Conservation (phyloP, 2,888 invertebrate species). For the Entomobrya multifasciata region DNA sequence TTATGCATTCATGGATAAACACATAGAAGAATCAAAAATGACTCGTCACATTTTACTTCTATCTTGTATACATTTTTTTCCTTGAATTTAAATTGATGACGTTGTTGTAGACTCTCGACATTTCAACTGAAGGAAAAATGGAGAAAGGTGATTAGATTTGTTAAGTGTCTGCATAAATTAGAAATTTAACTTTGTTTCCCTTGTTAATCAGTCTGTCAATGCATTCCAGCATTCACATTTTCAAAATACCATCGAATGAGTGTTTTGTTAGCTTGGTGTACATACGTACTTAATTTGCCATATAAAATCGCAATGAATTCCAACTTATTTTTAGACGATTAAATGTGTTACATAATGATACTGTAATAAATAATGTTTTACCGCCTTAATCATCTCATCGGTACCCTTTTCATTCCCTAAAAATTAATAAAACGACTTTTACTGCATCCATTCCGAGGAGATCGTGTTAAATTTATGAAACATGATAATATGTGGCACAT, state of each 20-base stretch:
- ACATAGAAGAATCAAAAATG: neutral
- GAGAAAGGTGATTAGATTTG: neutral
- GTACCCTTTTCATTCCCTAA: constrained; percentile 16
- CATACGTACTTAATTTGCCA: no score
- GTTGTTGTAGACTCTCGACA: neutral
- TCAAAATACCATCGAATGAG: no score
- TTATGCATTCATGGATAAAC: constrained; percentile 3
- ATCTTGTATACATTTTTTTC: neutral
- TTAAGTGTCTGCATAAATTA: constrained; percentile 2
- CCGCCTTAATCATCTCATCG: constrained; percentile 45
- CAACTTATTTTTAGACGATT: no score
- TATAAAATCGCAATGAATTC: no score
- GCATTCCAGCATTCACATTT: neutral
- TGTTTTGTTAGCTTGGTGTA: no score
- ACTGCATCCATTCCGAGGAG: neutral
- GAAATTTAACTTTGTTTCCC: neutral
- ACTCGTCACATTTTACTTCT: constrained; percentile 16
- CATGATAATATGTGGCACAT: constrained; percentile 33
- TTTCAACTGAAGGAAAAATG: neutral
- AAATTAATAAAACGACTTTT: neutral
- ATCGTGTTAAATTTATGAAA: constrained; percentile 21
- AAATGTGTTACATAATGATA: no score
- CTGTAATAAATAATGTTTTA: neutral
- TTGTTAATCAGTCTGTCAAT: neutral
- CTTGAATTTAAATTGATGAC: neutral